phyloP scores from a whole-genome alignment of 2,888 invertebrate genomes.

The Carcina quercana region DNA sequence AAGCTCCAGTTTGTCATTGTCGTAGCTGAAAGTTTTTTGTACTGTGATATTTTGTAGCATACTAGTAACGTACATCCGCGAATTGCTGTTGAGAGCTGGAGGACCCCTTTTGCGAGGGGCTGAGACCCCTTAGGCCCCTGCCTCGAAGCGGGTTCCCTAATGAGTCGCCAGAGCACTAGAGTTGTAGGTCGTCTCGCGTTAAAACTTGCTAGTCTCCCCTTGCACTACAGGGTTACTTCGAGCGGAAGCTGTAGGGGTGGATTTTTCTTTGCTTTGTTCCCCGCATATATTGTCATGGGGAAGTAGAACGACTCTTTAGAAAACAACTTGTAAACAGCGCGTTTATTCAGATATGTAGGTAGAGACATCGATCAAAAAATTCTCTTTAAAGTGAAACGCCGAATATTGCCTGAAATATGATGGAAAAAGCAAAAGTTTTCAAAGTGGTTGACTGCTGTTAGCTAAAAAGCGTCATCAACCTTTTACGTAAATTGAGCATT shows the following conservation, averaged over 20 bases:
- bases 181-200: conserved; percentile 64
- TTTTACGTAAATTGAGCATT: too few relatives aligned
- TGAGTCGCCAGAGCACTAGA: conserved; percentile 72
- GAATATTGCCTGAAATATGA: too few relatives aligned
- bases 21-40: conserved; percentile 13
- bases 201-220: conserved; percentile 53
- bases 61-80: conserved; percentile 46
- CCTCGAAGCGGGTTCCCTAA: conserved; percentile 56
- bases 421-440: too few relatives aligned
- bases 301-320: conserved; percentile 1
- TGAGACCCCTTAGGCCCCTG: conserved; percentile 57
- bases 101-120: conserved; percentile 56
- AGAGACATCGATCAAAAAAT: too few relatives aligned
- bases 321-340: not conserved
- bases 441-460: too few relatives aligned
- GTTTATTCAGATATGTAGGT: not conserved
- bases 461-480: too few relatives aligned
- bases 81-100: conserved; percentile 54
- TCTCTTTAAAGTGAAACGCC: too few relatives aligned
- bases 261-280: conserved; percentile 56
- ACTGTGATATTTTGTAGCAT: conserved; percentile 30
- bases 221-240: conserved; percentile 52
- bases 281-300: conserved; percentile 10
- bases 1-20: conserved; percentile 12
- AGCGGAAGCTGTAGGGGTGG: conserved; percentile 45